These are phyloP conservation scores for Iselma pallidipennis DNA, from an alignment of 2,888 invertebrate species.

Conservation along the genomic window DNA sequence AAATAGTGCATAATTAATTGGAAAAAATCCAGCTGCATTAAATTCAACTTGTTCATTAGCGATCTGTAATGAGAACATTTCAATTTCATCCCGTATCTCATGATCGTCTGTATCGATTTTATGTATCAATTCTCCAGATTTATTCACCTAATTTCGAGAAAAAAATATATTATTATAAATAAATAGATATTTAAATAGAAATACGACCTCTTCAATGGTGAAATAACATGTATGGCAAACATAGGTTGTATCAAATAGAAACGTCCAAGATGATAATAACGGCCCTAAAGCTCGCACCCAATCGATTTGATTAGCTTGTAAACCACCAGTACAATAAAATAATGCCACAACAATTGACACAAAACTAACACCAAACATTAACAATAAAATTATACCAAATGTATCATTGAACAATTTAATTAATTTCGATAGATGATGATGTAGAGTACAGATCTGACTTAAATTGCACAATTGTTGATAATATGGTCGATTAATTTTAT, in stretches of 20 bases:
- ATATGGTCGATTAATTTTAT: not conserved
- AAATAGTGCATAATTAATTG: slow-evolving; percentile 43
- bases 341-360: slow-evolving; percentile 37
- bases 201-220: slow-evolving; percentile 42
- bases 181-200: too few relatives aligned
- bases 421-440: slow-evolving; percentile 37
- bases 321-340: slow-evolving; percentile 29
- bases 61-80: slow-evolving; percentile 50
- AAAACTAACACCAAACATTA: slow-evolving; percentile 38
- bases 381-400: slow-evolving; percentile 35
- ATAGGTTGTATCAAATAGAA: slow-evolving; percentile 34
- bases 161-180: slow-evolving; percentile 7
- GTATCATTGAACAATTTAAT: slow-evolving; percentile 34
- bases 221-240: slow-evolving; percentile 39
- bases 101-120: slow-evolving; percentile 44
- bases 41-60: slow-evolving; percentile 46
- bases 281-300: not conserved
- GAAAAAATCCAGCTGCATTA: slow-evolving; percentile 48
- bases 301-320: not conserved
- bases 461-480: not conserved
- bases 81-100: slow-evolving; percentile 46
- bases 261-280: slow-evolving; percentile 12
- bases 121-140: slow-evolving; percentile 43
- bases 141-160: slow-evolving; percentile 38
- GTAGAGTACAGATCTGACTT: slow-evolving; percentile 31